Conservation (phyloP, 2,113 vertebrate species). For the Dromiciops gliroides region DNA sequence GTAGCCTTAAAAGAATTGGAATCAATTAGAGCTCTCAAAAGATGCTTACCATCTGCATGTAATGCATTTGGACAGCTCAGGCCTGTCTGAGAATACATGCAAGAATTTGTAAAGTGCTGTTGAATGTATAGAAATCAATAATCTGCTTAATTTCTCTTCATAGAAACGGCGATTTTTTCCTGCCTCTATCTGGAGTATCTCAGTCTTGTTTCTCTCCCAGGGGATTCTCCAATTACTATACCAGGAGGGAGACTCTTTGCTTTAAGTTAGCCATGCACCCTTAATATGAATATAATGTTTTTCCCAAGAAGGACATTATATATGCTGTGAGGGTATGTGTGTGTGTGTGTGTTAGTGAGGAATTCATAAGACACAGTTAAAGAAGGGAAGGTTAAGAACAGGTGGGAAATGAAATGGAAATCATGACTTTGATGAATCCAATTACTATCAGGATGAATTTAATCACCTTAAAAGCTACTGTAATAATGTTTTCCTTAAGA, state of each 20-base stretch:
- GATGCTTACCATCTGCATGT: constrained; percentile 26
- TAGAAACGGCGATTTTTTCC: constrained; percentile 28
- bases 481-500: not conserved
- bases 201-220: not conserved
- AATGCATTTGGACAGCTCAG: constrained; percentile 25
- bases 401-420: not conserved
- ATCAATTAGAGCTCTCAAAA: constrained; percentile 25
- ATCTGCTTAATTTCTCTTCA: constrained; percentile 22
- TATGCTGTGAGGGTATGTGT: constrained; percentile 2
- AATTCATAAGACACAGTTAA: not conserved
- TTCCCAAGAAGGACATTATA: not conserved
- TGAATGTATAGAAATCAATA: constrained; percentile 30
- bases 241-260: constrained; percentile 1
- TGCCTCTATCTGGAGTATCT: not conserved
- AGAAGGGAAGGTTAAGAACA: not conserved
- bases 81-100: constrained; percentile 10
- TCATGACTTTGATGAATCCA: constrained; percentile 5
- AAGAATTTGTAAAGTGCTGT: not conserved
- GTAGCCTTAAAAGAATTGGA: constrained; percentile 26
- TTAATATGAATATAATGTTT: not conserved
- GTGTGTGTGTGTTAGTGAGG: not conserved
- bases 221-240: constrained; percentile 5
- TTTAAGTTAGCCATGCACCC: not conserved
- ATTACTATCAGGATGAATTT: constrained; percentile 52
- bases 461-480: constrained; percentile 38